Evolutionary conservation across 2,113 vertebrate species (phyloP).

Genomic region (Muntiacus muntjak): DNA sequence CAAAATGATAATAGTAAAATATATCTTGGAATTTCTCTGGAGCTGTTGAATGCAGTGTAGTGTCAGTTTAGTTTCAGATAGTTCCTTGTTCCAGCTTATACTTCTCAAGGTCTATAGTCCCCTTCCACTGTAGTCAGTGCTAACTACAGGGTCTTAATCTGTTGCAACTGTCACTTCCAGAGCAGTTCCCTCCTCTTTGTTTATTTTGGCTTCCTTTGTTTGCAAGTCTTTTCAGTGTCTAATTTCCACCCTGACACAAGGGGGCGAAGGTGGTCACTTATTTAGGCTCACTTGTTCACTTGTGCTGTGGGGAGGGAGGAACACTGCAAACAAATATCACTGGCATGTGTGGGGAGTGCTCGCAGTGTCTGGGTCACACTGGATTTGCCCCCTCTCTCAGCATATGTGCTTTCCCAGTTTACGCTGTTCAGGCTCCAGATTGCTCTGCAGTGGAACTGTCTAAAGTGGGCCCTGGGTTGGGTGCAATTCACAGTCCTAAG

Average conservation of each 20-base stretch:
- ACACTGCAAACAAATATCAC: background rate
- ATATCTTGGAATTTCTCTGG: background rate
- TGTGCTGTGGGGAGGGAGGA: background rate
- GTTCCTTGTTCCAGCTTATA: background rate
- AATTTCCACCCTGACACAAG: background rate
- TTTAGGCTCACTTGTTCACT: background rate
- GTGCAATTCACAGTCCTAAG: background rate
- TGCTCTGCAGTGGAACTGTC: background rate
- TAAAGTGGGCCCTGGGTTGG: background rate
- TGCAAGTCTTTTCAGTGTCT: background rate
- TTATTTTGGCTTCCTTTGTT: background rate
- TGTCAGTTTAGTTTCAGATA: background rate
- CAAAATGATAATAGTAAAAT: background rate
- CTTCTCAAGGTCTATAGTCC: background rate
- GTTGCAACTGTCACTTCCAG: background rate
- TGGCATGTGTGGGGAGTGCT: background rate
- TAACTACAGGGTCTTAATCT: background rate
- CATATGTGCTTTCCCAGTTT: background rate
- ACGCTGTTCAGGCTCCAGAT: background rate
- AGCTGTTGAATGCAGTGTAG: background rate
- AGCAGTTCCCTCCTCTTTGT: background rate
- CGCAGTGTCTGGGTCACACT: background rate
- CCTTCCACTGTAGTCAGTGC: background rate
- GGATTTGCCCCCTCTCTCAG: background rate
- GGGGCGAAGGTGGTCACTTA: background rate